Evolutionary conservation across 2,888 invertebrate genomes (phyloP).

Genomic region (Pilophorus perplexus): DNA sequence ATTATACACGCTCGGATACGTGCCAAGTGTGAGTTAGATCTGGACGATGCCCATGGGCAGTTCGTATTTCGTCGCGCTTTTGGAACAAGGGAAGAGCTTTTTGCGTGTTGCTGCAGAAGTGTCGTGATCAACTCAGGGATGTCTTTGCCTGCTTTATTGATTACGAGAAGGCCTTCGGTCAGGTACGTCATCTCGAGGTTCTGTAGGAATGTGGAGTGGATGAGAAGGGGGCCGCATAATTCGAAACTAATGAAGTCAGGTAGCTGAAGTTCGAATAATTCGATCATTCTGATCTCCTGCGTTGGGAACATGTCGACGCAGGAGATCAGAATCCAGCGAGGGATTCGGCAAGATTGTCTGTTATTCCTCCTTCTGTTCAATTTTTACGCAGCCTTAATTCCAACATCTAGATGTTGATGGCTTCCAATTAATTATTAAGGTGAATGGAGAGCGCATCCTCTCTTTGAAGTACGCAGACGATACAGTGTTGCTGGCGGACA

Average conservation of each 20-base stretch:
- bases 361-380: neutral
- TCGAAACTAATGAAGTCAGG: neutral
- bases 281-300: too few relatives aligned
- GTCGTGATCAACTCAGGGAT: constrained; percentile 5
- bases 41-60: constrained; percentile 15
- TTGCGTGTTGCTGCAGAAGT: constrained; percentile 8
- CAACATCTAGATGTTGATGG: too few relatives aligned
- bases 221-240: constrained; percentile 3
- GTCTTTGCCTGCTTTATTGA: too few relatives aligned
- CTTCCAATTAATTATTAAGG: too few relatives aligned
- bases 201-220: too few relatives aligned
- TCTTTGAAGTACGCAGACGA: constrained; percentile 1
- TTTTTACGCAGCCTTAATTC: neutral
- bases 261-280: neutral
- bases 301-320: neutral
- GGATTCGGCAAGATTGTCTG: neutral
- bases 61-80: constrained; percentile 7
- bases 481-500: neutral
- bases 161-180: too few relatives aligned
- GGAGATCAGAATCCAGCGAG: constrained; percentile 1
- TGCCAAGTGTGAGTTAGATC: neutral
- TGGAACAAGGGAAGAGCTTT: too few relatives aligned
- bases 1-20: neutral
- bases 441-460: neutral
- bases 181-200: neutral